phyloP scores from a whole-genome alignment of 2,888 invertebrate species.

The Caradrina clavipalpis region DNA sequence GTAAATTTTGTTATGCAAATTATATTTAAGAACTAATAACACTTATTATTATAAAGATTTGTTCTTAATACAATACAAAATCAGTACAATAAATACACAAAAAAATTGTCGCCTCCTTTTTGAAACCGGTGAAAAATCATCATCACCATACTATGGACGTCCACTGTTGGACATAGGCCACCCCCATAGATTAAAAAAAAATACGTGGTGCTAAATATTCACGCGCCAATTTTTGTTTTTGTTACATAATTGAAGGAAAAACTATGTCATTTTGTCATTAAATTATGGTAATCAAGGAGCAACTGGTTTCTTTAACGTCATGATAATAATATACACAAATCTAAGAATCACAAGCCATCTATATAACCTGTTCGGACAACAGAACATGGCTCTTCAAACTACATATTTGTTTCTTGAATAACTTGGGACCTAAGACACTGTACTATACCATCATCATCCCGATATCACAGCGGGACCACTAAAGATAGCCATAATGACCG shows the following conservation, averaged over 20 bases:
- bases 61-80: too few relatives aligned
- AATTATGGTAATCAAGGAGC: neutral
- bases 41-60: too few relatives aligned
- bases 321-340: neutral
- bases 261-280: neutral
- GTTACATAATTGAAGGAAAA: neutral
- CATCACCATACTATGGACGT: too few relatives aligned
- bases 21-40: neutral
- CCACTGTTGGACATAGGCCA: too few relatives aligned
- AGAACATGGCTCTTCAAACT: neutral
- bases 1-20: slow-evolving; percentile 7
- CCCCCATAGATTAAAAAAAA: too few relatives aligned
- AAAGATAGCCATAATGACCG: too few relatives aligned
- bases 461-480: too few relatives aligned
- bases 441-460: too few relatives aligned
- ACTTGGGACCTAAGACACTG: neutral
- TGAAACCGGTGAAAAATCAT: neutral
- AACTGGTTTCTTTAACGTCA: neutral
- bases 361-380: neutral
- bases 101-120: neutral
- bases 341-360: neutral
- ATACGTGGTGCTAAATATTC: too few relatives aligned
- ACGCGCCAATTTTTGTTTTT: neutral
- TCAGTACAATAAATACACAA: too few relatives aligned
- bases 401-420: neutral